Percentiles rank a stretch among this genome's conserved stretches.
These are phyloP conservation scores for Knipowitschia caucasica DNA, from an alignment of 2,797 vertebrate genomes.

Conservation along the genomic window DNA sequence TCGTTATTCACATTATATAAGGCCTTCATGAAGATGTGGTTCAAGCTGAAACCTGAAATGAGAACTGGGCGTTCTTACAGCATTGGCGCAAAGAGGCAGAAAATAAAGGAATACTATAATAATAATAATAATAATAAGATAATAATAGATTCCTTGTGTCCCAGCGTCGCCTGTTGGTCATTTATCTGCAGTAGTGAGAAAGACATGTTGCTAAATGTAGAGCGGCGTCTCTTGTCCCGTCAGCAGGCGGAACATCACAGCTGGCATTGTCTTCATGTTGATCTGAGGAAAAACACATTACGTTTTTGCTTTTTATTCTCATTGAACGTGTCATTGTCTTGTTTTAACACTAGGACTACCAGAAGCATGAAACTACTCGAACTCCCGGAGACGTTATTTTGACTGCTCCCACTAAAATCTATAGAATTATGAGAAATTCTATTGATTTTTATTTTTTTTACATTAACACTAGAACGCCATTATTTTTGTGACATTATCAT, in stretches of 20 bases:
- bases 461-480: no score
- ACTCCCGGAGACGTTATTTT: no score
- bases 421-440: no score
- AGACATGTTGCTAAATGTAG: constrained; percentile 84
- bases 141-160: constrained; percentile 55
- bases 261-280: constrained; percentile 84
- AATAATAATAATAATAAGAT: no score
- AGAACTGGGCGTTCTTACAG: constrained; percentile 65
- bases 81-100: constrained; percentile 54
- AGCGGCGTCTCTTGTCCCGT: constrained; percentile 94
- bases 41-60: constrained; percentile 69
- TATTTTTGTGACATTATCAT: no score
- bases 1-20: constrained; percentile 62
- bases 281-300: constrained; percentile 62
- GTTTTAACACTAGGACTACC: no score
- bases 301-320: no score
- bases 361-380: no score
- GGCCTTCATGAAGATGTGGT: constrained; percentile 71
- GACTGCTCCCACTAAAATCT: no score
- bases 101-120: constrained; percentile 73
- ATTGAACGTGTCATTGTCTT: no score
- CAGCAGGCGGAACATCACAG: constrained; percentile 96
- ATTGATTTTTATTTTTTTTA: no score
- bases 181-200: constrained; percentile 18
- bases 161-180: constrained; percentile 37